Base-by-base conservation (phyloP, 2,888 invertebrate genomes). In the Xanthorhoe spadicearia region DNA sequence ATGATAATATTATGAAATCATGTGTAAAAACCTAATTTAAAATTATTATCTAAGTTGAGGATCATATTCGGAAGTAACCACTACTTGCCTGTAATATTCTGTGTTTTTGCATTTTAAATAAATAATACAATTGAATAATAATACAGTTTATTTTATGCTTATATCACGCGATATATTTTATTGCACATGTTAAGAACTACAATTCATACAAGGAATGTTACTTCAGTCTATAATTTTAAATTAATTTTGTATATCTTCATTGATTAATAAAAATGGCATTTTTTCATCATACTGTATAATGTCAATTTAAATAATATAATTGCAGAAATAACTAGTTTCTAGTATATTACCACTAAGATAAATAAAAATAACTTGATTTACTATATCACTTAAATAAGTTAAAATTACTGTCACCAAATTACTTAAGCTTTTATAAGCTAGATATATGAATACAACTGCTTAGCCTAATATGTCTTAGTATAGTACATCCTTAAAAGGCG, bases 131-230 rank as follows among this genome's bases (percentile, higher is more conserved):
- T 61, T 61, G 15, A 13, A 46, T 32, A 50, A 51, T 38, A 35
- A 8, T 49, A n/a, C 10, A n/a, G 19, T 64, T 62, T 59, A 54
- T 48, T 51, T 17, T 17, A 18, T 4, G 18, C 51, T 48, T 48
- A n/a, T 35, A 10, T 2, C 15, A 58, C 0, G n/a, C 18, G 19
- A 17, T n/a, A 13, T 17, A 32, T 32, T 49, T 58, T 50, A 58
- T 57, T 58, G 58, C 49, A 58, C 19, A 48, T 56, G 7, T 19
- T 55, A 23, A 55, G 50, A 17, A 50, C 35, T 51, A 38, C 38
- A 50, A 28, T 60, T 52, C 23, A 23, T 38, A 17, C 7, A 4
- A 54, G 69, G 71, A 73, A 71, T 73, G 71, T 71, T 59, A 10
- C 17, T 28, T 68, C 66, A 65, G 61, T 65, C 51, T 62, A 60